Conservation (phyloP, 2,113 vertebrate species). For the Austrofundulus limnaeus region DNA sequence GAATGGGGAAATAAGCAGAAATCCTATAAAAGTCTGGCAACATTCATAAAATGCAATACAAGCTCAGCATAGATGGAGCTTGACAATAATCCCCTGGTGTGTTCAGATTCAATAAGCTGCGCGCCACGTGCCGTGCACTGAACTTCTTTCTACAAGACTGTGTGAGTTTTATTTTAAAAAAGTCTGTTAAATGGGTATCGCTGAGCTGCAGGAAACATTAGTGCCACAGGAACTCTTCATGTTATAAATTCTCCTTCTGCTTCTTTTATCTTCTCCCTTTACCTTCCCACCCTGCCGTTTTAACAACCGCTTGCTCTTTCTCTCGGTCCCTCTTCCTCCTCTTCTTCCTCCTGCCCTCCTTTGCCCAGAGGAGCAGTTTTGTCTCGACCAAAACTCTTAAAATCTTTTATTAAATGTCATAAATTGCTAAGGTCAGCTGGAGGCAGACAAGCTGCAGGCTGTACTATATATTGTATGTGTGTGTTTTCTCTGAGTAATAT, state of each 20-base stretch:
- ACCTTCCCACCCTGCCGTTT: constrained; percentile 16
- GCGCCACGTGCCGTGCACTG: background rate
- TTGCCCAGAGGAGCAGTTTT: constrained; percentile 51
- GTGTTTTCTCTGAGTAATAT: constrained; percentile 1
- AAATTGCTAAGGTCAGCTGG: constrained; percentile 65
- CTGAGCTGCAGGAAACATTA: constrained; percentile 30
- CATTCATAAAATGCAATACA: constrained; percentile 6
- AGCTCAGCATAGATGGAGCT: constrained; percentile 6
- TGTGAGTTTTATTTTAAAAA: background rate
- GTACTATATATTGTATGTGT: constrained; percentile 4
- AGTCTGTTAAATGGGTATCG: constrained; percentile 15
- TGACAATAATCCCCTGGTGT: background rate
- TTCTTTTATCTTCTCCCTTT: constrained; percentile 30
- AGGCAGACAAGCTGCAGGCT: constrained; percentile 46
- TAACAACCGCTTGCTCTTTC: constrained; percentile 23
- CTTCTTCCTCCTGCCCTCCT: constrained; percentile 8
- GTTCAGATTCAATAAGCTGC: constrained; percentile 5
- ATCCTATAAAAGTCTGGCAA: constrained; percentile 9
- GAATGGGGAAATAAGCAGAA: constrained; percentile 16
- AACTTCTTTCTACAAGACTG: constrained; percentile 1
- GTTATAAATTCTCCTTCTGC: constrained; percentile 23
- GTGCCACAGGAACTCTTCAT: constrained; percentile 1
- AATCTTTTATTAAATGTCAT: constrained; percentile 74
- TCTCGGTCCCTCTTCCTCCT: constrained; percentile 15
- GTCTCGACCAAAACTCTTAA: constrained; percentile 57